Conservation (phyloP, 2,888 invertebrate genomes). For the Chorisops tibialis region DNA sequence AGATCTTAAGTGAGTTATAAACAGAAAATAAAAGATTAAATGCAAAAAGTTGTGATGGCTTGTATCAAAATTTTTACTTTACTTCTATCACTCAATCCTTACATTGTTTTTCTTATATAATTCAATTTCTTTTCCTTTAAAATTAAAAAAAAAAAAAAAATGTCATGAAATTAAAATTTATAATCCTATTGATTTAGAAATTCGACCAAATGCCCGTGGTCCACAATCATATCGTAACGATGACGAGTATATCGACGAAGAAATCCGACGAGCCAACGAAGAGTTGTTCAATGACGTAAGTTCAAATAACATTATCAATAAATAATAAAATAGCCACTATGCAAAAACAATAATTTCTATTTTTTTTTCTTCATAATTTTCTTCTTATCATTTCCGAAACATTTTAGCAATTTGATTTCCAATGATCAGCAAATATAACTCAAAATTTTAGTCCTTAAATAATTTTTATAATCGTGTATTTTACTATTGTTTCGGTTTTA, state of each 20-base stretch:
- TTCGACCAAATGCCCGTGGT: conserved; percentile 35
- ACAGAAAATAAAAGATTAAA: no score
- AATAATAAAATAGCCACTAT: no score
- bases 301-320: conserved; percentile 16
- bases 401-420: conserved; percentile 34
- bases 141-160: neutral
- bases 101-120: no score
- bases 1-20: no score
- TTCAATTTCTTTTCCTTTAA: no score
- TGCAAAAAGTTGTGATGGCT: no score
- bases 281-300: conserved; percentile 50
- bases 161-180: neutral
- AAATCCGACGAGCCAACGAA: conserved; percentile 47
- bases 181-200: neutral
- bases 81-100: no score
- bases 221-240: conserved; percentile 38
- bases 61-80: no score
- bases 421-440: conserved; percentile 31
- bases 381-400: neutral
- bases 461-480: conserved; percentile 14
- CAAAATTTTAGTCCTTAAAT: neutral
- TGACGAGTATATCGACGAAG: conserved; percentile 44
- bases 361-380: neutral
- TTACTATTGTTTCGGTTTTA: conserved; percentile 9
- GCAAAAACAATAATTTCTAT: neutral